A percentile compares a stretch with the other conserved stretches of the same genome.
phyloP scores from a whole-genome alignment of 1,140 invertebrate genomes.

The Scaptomyza pallida region DNA sequence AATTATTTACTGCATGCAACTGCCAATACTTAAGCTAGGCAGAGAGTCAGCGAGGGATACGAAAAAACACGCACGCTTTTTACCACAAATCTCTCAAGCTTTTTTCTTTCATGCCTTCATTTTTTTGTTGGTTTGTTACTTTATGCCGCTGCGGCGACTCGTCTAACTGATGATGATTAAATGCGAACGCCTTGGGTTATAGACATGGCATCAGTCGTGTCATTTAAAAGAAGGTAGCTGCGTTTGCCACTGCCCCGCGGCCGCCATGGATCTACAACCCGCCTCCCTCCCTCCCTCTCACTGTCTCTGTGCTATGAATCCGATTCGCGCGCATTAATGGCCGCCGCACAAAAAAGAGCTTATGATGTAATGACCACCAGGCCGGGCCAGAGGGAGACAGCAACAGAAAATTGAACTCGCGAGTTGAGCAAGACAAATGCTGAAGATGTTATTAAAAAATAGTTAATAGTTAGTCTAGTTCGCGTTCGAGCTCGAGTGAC shows the following conservation, averaged over 20 bases:
- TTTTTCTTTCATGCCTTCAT: slow-evolving; percentile 41
- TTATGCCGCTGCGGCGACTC: slow-evolving; percentile 56
- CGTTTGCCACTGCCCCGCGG: slow-evolving; percentile 13
- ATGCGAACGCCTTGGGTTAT: slow-evolving; percentile 80
- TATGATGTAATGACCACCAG: slow-evolving; percentile 80
- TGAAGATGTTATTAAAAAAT: slow-evolving; percentile 83
- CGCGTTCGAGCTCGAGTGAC: not conserved
- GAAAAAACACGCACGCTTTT: slow-evolving; percentile 76
- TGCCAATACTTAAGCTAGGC: slow-evolving; percentile 14
- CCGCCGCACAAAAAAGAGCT: slow-evolving; percentile 74
- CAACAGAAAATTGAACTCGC: slow-evolving; percentile 44
- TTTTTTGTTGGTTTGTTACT: slow-evolving; percentile 11
- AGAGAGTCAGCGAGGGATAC: not conserved
- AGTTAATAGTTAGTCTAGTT: slow-evolving; percentile 58
- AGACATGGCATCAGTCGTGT: slow-evolving; percentile 82
- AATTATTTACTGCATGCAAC: slow-evolving; percentile 28
- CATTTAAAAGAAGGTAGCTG: slow-evolving; percentile 81
- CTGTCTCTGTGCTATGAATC: slow-evolving; percentile 42
- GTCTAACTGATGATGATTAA: slow-evolving; percentile 83
- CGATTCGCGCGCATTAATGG: slow-evolving; percentile 80
- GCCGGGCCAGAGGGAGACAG: slow-evolving; percentile 6
- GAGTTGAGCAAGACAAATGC: slow-evolving; percentile 81
- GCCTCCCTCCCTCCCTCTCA: not conserved
- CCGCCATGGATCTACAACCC: not conserved
- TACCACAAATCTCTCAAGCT: slow-evolving; percentile 76